phyloP scores from a whole-genome alignment of 1,140 invertebrate species.

The Pachyrhynchus sulphureomaculatus region DNA sequence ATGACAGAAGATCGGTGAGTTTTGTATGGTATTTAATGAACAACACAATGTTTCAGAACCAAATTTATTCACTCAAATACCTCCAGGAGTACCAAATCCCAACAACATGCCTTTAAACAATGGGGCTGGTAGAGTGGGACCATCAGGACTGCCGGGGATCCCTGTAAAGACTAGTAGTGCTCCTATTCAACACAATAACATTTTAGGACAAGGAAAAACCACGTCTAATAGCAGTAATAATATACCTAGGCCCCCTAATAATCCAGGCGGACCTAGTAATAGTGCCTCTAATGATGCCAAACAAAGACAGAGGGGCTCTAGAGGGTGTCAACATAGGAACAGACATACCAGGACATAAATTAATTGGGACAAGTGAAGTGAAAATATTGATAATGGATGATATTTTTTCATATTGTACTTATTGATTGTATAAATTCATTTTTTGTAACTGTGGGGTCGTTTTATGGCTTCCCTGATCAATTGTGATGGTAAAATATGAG shows the following conservation, averaged over 20 bases:
- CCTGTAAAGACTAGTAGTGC: conserved; percentile 21
- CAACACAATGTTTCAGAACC: conserved; percentile 89
- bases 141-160: conserved; percentile 21
- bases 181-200: conserved; percentile 31
- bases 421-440: no score
- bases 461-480: no score
- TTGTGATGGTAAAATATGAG: no score
- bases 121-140: conserved; percentile 46
- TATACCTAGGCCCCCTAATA: conserved; percentile 7
- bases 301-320: conserved; percentile 41
- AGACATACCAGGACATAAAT: conserved; percentile 37
- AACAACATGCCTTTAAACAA: conserved; percentile 52
- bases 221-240: conserved; percentile 25
- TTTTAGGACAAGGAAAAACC: conserved; percentile 13
- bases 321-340: conserved; percentile 46
- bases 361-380: no score
- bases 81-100: conserved; percentile 48
- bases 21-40: conserved; percentile 88
- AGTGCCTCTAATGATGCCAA: conserved; percentile 44
- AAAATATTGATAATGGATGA: no score
- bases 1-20: conserved; percentile 81
- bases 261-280: conserved; percentile 30
- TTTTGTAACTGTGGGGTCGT: no score
- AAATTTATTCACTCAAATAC: conserved; percentile 61
- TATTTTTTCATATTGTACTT: no score